Evolutionary conservation across 1,140 invertebrate genomes (phyloP).

Genomic region (Drosophila athabasca): DNA sequence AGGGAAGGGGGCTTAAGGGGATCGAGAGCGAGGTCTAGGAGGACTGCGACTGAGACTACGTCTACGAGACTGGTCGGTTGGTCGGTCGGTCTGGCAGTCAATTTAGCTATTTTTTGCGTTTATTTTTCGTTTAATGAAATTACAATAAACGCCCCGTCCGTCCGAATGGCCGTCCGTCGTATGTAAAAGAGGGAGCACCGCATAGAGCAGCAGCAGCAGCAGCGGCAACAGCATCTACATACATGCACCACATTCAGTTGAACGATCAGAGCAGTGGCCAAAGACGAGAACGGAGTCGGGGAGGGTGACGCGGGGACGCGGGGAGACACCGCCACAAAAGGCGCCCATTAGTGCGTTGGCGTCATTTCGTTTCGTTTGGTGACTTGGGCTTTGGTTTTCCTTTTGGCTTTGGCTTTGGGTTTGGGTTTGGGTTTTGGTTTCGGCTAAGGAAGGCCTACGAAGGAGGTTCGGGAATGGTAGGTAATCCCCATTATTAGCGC

Average conservation of each 20-base stretch:
- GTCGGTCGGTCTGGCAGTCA: constrained; percentile 33
- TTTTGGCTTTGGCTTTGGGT: constrained; percentile 17
- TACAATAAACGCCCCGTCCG: constrained; percentile 68
- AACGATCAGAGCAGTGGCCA: constrained; percentile 4
- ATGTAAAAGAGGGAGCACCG: constrained; percentile 42
- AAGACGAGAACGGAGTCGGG: no score
- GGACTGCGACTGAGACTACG: background rate
- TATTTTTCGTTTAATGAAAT: constrained; percentile 81
- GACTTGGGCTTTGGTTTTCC: constrained; percentile 12
- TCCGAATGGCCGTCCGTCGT: constrained; percentile 20
- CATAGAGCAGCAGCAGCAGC: no score
- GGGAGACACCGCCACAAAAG: constrained; percentile 33
- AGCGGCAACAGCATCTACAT: constrained; percentile 19
- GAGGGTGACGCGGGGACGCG: no score
- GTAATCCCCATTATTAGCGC: constrained; percentile 80
- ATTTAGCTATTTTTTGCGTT: constrained; percentile 63
- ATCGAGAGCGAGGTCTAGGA: background rate
- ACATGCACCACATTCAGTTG: constrained; percentile 34
- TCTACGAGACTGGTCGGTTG: no score
- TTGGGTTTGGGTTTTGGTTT: constrained; percentile 12
- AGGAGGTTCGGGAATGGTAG: background rate
- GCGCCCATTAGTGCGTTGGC: constrained; percentile 75
- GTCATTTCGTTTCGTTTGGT: constrained; percentile 29
- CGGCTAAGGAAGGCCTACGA: constrained; percentile 3
- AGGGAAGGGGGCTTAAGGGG: background rate